These are phyloP conservation scores for Phataginus tricuspis DNA, from an alignment of 2,797 vertebrate species.

Conservation along the genomic window DNA sequence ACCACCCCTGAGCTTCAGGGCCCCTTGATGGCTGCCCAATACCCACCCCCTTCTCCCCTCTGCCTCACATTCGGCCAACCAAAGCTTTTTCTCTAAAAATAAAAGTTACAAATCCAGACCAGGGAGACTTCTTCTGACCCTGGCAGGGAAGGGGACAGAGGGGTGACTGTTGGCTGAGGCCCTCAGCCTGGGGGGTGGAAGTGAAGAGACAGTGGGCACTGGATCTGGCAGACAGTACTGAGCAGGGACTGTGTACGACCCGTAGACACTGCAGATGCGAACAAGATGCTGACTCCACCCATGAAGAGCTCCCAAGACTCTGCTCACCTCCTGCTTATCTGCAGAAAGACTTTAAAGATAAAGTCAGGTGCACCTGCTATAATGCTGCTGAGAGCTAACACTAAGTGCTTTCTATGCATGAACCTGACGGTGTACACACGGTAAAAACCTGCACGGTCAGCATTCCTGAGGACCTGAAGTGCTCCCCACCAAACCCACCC, in stretches of 20 bases:
- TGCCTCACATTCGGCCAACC: neutral
- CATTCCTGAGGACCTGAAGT: neutral
- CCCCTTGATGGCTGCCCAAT: neutral
- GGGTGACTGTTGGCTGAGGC: neutral
- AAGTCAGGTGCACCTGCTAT: neutral
- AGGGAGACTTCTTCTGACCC: conserved; percentile 5
- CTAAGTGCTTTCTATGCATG: neutral
- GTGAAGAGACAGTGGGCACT: neutral
- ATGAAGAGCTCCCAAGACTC: neutral
- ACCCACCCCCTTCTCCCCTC: neutral
- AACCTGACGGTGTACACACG: neutral
- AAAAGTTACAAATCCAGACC: neutral
- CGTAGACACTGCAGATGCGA: neutral
- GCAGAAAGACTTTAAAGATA: neutral
- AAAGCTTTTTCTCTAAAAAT: conserved; percentile 45
- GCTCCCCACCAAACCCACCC: neutral
- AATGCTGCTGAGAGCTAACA: neutral
- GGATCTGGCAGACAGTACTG: neutral
- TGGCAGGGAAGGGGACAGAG: neutral
- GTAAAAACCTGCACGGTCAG: neutral
- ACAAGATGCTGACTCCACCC: neutral
- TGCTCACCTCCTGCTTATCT: neutral
- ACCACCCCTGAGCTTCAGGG: neutral
- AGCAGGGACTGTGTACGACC: neutral
- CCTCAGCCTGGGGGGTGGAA: neutral